Conservation (phyloP, 2,113 vertebrate species). For the Lutjanus erythropterus region DNA sequence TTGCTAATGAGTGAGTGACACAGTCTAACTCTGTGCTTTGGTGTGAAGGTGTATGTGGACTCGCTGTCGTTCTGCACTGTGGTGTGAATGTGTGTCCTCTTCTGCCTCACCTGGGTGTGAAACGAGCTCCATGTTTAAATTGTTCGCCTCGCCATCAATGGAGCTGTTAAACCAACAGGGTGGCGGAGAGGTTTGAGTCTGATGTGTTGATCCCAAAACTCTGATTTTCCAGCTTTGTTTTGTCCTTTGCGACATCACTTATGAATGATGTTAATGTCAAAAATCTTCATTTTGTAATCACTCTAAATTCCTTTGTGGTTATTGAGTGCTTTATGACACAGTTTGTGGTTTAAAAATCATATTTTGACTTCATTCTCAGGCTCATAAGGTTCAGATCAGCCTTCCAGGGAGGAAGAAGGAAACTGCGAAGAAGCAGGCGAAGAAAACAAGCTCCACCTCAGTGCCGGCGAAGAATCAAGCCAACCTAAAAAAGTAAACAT, state of each 20-base stretch:
- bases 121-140: not conserved
- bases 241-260: not conserved
- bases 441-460: conserved; percentile 40
- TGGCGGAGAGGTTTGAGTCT: not conserved
- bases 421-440: conserved; percentile 48
- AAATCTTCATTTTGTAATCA: too few species aligned
- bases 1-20: not conserved
- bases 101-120: conserved; percentile 2
- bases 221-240: not conserved
- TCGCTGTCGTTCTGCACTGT: not conserved
- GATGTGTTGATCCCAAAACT: not conserved
- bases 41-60: not conserved
- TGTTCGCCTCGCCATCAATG: not conserved
- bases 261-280: not conserved
- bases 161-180: not conserved
- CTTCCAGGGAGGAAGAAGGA: conserved; percentile 79
- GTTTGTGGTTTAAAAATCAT: not conserved
- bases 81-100: conserved; percentile 24
- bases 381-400: conserved; percentile 79
- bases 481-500: conserved; percentile 73
- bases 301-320: too few species aligned
- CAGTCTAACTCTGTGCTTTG: not conserved
- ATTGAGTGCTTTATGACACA: not conserved
- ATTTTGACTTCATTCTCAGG: conserved; percentile 54
- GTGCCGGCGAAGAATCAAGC: conserved; percentile 54